phyloP scores from a whole-genome alignment of 2,113 vertebrate species.

The Megalops atlanticus region DNA sequence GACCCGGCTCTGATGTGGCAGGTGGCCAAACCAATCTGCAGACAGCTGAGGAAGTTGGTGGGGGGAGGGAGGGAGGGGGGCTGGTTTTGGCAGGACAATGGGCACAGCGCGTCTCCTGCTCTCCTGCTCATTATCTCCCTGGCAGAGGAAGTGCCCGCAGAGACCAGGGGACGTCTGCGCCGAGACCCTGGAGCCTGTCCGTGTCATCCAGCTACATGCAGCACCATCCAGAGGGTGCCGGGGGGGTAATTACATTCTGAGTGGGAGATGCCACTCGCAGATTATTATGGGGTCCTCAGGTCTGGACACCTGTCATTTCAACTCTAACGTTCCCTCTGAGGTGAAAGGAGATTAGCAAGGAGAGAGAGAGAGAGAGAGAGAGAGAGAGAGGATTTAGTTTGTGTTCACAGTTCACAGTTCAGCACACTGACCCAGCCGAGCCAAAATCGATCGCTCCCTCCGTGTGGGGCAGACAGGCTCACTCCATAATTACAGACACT shows the following conservation, averaged over 20 bases:
- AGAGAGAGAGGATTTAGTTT: neutral
- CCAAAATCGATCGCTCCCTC: conserved; percentile 27
- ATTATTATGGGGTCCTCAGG: neutral
- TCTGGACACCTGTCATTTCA: neutral
- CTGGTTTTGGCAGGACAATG: conserved; percentile 38
- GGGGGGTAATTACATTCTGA: neutral
- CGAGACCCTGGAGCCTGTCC: conserved; percentile 26
- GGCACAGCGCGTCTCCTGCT: conserved; percentile 23
- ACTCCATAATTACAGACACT: conserved; percentile 35
- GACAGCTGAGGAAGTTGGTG: conserved; percentile 25
- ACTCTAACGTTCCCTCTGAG: neutral
- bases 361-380: neutral
- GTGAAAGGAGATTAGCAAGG: neutral
- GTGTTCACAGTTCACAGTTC: neutral
- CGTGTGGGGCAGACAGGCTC: conserved; percentile 40
- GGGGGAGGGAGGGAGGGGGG: conserved; percentile 11
- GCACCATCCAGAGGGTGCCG: neutral
- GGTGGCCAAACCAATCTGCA: conserved; percentile 24
- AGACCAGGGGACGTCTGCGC: conserved; percentile 24
- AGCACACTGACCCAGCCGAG: neutral
- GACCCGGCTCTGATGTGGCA: conserved; percentile 34
- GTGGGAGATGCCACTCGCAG: neutral
- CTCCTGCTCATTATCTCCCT: conserved; percentile 34
- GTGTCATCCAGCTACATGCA: conserved; percentile 31
- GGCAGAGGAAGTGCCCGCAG: conserved; percentile 25